Evolutionary conservation across 2,888 invertebrate species (phyloP), one percentile per base, ranked within the genome.

Genomic region (Drosophila atripex): DNA sequence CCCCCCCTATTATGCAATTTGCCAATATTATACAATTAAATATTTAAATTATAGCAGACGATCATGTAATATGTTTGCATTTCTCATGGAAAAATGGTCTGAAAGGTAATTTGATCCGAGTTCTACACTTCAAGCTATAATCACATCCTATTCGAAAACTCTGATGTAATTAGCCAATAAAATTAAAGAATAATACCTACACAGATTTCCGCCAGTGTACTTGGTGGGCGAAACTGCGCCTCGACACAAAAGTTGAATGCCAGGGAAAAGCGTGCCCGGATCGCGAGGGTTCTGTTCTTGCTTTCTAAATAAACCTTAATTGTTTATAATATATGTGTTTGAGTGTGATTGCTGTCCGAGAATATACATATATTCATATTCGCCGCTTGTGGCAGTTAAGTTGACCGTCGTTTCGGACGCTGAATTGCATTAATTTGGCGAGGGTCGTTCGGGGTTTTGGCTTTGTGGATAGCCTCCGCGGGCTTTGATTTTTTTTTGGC

Each of bases 271-370:
- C 61, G 68, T 76, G 78, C 72, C 74, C 16, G 56, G 38, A 41
- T 54, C 11, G 47, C 43, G 38, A 66, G 66, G 68, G 66, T 21
- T 52, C 32, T 53, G 70, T 60, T 61, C 54, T 61, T 56, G 71
- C 73, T 77, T 78, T 82, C 76, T 66, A 79, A 85, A 82, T 77
- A 85, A 85, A 82, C 77, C 82, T 77, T 68, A 82, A 82, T 82
- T 82, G 82, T 74, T 79, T 82, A 84, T 73, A 72, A 71, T 76
- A 73, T 69, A 60, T 7, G 49, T n/a, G 32, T 30, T 25, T 55
- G 23, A 43, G 41, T 50, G 21, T 43, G 16, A 46, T 21, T 51
- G 21, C 46, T 35, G 35, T 35, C 28, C 28, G 28, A 28, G 28
- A 9, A 28, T 1, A 35, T 35, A 7, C 21, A 4, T 0, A 35